These are phyloP conservation scores for Synanceia verrucosa DNA, from an alignment of 2,797 vertebrate genomes.

Conservation along the genomic window DNA sequence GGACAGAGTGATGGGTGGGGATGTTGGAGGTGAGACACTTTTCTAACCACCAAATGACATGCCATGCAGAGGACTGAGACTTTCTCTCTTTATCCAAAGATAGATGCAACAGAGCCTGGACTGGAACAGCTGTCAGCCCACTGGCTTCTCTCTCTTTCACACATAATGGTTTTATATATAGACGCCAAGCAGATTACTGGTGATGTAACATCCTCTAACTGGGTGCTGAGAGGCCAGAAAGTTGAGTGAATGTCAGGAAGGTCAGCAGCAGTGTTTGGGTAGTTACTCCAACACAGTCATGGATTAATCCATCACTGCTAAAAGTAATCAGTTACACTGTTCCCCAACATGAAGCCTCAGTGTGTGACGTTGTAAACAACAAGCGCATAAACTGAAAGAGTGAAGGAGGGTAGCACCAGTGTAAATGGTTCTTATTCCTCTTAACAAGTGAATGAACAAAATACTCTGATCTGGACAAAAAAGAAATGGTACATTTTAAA, in stretches of 20 bases:
- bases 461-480: too few species aligned
- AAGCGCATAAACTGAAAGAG: too few species aligned
- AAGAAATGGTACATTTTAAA: conserved; percentile 21
- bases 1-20: conserved; percentile 1
- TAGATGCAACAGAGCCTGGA: conserved; percentile 40
- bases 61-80: too few species aligned
- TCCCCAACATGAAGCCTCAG: too few species aligned
- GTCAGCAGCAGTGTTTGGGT: too few species aligned
- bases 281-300: too few species aligned
- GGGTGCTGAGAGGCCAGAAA: conserved; percentile 24
- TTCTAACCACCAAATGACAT: conserved; percentile 30
- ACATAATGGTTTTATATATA: conserved; percentile 70
- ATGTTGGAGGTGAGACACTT: conserved; percentile 25
- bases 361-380: too few species aligned
- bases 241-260: conserved; percentile 31
- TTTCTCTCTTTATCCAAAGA: conserved; percentile 43
- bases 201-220: conserved; percentile 66
- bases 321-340: too few species aligned
- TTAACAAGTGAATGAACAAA: conserved; percentile 4
- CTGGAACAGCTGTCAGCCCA: conserved; percentile 61
- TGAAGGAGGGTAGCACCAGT: background rate
- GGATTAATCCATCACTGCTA: too few species aligned
- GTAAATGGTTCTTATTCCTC: conserved; percentile 15
- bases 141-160: conserved; percentile 37
- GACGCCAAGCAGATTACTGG: conserved; percentile 48